Evolutionary conservation across 2,797 vertebrate genomes (phyloP).

Genomic region (Ctenopoma multispine): DNA sequence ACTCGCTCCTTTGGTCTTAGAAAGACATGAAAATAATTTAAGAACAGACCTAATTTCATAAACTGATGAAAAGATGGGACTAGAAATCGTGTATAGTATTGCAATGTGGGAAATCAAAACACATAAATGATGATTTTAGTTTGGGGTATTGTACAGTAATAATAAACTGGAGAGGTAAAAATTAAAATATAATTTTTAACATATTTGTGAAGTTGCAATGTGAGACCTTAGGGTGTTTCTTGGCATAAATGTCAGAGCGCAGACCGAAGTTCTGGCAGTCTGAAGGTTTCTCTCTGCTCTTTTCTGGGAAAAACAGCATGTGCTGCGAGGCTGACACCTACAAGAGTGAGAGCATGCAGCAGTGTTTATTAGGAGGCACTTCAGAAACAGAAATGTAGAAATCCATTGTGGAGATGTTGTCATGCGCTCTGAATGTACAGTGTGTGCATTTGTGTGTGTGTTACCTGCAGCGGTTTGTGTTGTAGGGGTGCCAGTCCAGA

Average conservation of each 20-base stretch:
- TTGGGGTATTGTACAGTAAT: background rate
- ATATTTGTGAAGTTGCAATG: background rate
- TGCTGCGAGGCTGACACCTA: constrained; percentile 96
- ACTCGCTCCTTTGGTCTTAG: constrained; percentile 93
- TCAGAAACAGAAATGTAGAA: background rate
- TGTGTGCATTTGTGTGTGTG: background rate
- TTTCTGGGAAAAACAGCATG: constrained; percentile 97
- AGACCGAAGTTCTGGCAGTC: constrained; percentile 97
- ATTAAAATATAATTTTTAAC: background rate
- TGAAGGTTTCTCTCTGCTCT: constrained; percentile 91
- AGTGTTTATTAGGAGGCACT: background rate
- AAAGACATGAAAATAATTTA: constrained; percentile 26
- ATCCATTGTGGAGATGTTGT: background rate
- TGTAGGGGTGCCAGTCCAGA: constrained; percentile 93
- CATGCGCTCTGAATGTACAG: background rate
- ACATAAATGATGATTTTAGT: background rate
- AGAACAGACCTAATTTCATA: background rate
- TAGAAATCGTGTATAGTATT: background rate
- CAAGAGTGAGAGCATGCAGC: background rate
- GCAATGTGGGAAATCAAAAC: background rate
- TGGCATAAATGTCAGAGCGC: constrained; percentile 93
- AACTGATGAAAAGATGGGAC: background rate
- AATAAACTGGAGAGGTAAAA: no score
- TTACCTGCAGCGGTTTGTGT: constrained; percentile 93
- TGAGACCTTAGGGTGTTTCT: constrained; percentile 91